A percentile compares a stretch with the other conserved stretches of the same genome.
Conservation (phyloP, 2,888 invertebrate species). For the Tiliacea aurago region DNA sequence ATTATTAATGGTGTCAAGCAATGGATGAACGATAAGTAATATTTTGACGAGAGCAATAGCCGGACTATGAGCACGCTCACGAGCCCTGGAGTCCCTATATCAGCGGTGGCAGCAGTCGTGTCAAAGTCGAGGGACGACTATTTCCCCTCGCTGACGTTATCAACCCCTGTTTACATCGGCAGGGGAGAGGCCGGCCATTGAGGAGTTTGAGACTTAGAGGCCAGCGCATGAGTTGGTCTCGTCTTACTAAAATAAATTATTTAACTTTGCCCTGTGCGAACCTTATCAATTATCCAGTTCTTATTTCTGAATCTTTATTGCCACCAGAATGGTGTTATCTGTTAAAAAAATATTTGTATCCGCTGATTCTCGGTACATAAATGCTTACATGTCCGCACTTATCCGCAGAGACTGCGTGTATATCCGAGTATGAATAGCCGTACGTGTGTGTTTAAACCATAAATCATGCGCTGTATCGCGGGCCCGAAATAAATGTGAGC, state of each 20-base stretch:
- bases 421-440: slow-evolving; percentile 49
- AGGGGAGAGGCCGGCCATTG: not conserved
- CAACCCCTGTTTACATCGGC: not conserved
- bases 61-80: not conserved
- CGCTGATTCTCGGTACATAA: not conserved
- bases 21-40: not conserved
- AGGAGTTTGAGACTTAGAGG: not conserved
- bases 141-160: not conserved
- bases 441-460: slow-evolving; percentile 62
- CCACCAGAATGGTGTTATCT: not conserved
- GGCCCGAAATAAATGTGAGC: slow-evolving; percentile 64
- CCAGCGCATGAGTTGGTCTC: not conserved
- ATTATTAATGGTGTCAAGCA: not conserved
- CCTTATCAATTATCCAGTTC: not conserved
- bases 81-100: not conserved
- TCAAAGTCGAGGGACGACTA: not conserved
- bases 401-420: slow-evolving; percentile 38
- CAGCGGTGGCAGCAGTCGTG: not conserved
- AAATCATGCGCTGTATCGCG: slow-evolving; percentile 69
- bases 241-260: not conserved
- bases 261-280: not conserved
- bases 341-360: not conserved
- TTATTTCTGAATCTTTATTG: not conserved
- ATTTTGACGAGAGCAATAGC: not conserved
- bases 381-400: slow-evolving; percentile 27